Evolutionary conservation across 1,140 invertebrate species (phyloP).

Genomic region (Cyrtorhinus lividipennis): DNA sequence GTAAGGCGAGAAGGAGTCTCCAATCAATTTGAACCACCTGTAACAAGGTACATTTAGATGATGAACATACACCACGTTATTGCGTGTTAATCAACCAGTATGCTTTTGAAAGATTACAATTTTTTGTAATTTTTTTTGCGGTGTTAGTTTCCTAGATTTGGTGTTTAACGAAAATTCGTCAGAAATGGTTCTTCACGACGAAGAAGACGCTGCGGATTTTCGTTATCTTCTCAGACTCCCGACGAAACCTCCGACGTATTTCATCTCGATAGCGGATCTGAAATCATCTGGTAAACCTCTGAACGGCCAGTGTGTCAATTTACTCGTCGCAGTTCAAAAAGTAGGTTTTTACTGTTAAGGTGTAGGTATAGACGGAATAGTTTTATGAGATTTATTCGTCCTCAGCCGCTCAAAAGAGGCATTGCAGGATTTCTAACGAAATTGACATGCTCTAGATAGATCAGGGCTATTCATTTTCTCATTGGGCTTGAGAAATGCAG

Average conservation of each 20-base stretch:
- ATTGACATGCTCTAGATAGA: no score
- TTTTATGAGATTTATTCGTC: no score
- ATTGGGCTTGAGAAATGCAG: no score
- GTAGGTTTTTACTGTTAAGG: slow-evolving; percentile 29
- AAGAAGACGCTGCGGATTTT: slow-evolving; percentile 33
- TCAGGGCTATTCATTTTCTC: no score
- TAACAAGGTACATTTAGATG: slow-evolving; percentile 30
- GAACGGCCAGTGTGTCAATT: slow-evolving; percentile 30
- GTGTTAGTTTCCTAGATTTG: slow-evolving; percentile 38
- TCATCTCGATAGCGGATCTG: slow-evolving; percentile 27
- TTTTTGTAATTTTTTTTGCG: no score
- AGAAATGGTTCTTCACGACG: slow-evolving; percentile 38
- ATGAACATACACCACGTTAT: no score
- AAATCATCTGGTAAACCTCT: slow-evolving; percentile 30
- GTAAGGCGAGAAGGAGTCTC: slow-evolving; percentile 37
- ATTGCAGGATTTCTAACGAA: no score
- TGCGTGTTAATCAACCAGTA: no score
- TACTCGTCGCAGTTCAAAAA: slow-evolving; percentile 33
- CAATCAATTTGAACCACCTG: slow-evolving; percentile 43
- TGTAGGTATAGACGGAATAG: no score
- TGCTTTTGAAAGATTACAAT: no score
- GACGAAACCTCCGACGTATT: slow-evolving; percentile 35
- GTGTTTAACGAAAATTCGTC: slow-evolving; percentile 42
- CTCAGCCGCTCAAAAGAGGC: no score
- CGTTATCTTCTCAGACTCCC: slow-evolving; percentile 38